Base-by-base conservation (phyloP, 2,888 invertebrate species). In the Nomada ruficornis region DNA sequence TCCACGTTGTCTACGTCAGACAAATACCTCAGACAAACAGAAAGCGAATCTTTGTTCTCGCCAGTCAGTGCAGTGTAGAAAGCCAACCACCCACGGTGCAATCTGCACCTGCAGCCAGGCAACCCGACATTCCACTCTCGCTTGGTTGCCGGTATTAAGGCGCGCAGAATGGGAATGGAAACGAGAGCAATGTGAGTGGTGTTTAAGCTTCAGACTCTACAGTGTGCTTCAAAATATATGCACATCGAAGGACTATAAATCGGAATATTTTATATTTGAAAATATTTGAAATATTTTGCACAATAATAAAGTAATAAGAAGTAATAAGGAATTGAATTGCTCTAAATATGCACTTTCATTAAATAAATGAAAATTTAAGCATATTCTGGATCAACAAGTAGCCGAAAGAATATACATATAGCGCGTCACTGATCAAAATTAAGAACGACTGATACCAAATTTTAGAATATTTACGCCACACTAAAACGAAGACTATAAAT, bases 71-170 rank as follows among this genome's bases (percentile, higher is more conserved):
- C 50, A 13, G 57, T 50, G 20, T 44, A 18, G 81, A 59, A 55
- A 63, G 60, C 69, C 57, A 57, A 20, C 29, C 47, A 65, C 70
- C 23, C 68, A n/a, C 52, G 63, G 54, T 52, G 60, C 69, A 73
- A 73, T 73, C 74, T 72, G 78, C 84, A 50, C 84, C 85, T 76
- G 65, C 54, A 57, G 67, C 23, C 13, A 44, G 72, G 84, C 84
- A 78, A 76, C 70, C 84, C 60, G 68, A 2, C 71, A 59, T 68
- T 36, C 80, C 36, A 11, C 26, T 73, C 59, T 57, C 63, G 69
- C 63, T 54, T 23, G 77, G 50, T 69, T 55, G 59, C 23, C 36
- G 77, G 69, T 65, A 36, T 44, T 65, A 55, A 50, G 67, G 11
- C 20, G 42, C 29, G 47, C 55, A 47, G 26, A 62, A 42, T 36